These are phyloP conservation scores for Burhinus oedicnemus DNA, from an alignment of 2,113 vertebrate species.

Conservation along the genomic window DNA sequence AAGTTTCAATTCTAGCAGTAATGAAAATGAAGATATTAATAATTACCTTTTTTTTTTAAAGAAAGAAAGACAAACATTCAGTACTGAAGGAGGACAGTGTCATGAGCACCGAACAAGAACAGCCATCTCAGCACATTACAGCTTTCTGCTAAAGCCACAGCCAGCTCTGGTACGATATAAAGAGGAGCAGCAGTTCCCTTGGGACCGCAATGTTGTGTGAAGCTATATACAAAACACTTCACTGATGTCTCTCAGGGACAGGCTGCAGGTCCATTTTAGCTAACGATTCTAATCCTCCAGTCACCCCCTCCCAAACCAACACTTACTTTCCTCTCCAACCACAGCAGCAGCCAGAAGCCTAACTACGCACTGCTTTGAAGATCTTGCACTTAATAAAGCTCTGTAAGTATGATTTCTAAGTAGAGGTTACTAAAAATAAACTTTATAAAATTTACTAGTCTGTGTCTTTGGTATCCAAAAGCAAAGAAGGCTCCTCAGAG, in stretches of 20 bases:
- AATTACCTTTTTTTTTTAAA: neutral
- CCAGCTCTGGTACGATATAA: neutral
- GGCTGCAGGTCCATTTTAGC: conserved; percentile 12
- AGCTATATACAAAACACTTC: conserved; percentile 6
- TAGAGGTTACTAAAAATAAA: neutral
- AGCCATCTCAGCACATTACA: neutral
- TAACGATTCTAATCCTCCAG: neutral
- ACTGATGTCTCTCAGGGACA: neutral
- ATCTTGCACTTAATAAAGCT: neutral
- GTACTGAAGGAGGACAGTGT: neutral
- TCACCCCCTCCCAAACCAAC: neutral
- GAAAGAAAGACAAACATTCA: neutral
- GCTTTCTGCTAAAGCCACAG: conserved; percentile 33
- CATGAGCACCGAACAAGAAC: neutral
- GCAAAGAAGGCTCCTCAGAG: neutral
- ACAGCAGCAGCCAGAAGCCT: neutral
- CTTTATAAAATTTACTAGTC: neutral
- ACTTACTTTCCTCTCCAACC: conserved; percentile 17
- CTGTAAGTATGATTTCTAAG: neutral
- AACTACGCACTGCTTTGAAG: neutral
- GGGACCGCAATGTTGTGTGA: neutral
- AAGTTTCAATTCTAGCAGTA: conserved; percentile 1
- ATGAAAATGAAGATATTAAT: neutral
- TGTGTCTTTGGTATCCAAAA: neutral
- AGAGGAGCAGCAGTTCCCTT: conserved; percentile 3